phyloP scores from a whole-genome alignment of 2,888 invertebrate species.

The Sarcophaga subvicina region DNA sequence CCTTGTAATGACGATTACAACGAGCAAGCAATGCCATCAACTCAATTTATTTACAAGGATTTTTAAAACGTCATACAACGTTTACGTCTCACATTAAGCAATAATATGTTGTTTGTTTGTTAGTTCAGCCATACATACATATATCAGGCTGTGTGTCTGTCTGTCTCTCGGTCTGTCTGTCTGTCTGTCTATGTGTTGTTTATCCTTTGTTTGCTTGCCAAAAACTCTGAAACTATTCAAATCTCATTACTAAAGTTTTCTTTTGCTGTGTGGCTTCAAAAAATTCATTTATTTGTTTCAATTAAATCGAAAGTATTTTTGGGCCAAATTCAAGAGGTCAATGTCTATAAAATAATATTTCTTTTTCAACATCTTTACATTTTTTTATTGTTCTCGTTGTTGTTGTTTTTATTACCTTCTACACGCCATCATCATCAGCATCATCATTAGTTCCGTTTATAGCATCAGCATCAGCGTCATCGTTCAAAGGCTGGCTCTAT shows the following conservation, averaged over 20 bases:
- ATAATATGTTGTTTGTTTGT: not conserved
- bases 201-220: conserved; percentile 25
- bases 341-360: not conserved
- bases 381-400: too few species aligned
- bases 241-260: too few species aligned
- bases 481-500: conserved; percentile 10
- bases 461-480: conserved; percentile 28
- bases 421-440: not conserved
- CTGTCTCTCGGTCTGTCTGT: not conserved
- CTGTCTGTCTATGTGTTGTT: not conserved
- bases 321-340: not conserved
- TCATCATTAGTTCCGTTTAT: not conserved
- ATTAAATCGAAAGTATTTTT: not conserved
- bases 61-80: conserved; percentile 78
- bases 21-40: conserved; percentile 58
- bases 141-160: not conserved
- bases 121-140: not conserved
- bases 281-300: conserved; percentile 27
- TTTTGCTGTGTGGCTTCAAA: too few species aligned
- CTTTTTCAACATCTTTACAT: too few species aligned
- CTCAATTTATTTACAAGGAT: conserved; percentile 78
- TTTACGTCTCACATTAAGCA: not conserved
- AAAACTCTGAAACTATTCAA: not conserved
- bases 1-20: not conserved
- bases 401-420: too few species aligned